A percentile compares a stretch with the other conserved stretches of the same genome.
Evolutionary conservation across 2,797 vertebrate genomes (phyloP).

Genomic region (Chromis chromis): DNA sequence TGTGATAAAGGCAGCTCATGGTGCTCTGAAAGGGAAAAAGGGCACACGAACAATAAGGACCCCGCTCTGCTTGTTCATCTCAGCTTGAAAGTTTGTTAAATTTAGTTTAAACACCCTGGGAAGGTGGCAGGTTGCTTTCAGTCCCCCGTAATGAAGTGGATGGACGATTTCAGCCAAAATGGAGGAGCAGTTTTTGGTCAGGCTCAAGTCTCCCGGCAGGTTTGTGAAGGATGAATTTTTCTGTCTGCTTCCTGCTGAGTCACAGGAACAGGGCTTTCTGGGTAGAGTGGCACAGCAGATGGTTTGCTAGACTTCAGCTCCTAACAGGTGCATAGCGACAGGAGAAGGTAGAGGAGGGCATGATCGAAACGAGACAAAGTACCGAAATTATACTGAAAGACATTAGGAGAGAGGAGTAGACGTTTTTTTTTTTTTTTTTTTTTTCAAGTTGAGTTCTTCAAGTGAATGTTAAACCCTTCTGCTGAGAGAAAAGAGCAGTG

Average conservation of each 20-base stretch:
- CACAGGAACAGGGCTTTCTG: constrained; percentile 53
- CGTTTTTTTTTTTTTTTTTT: no score
- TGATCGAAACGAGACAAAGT: constrained; percentile 6
- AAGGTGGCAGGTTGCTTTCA: constrained; percentile 65
- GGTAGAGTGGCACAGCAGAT: constrained; percentile 28
- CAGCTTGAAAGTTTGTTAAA: constrained; percentile 73
- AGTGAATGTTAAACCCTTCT: no score
- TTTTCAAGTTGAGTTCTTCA: no score
- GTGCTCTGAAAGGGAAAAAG: constrained; percentile 60
- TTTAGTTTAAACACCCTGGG: constrained; percentile 70
- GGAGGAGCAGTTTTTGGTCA: constrained; percentile 51
- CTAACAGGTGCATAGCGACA: constrained; percentile 34
- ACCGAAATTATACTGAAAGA: not conserved
- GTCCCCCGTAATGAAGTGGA: constrained; percentile 51
- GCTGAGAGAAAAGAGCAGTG: not conserved
- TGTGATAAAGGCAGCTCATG: constrained; percentile 71
- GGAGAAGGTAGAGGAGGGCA: not conserved
- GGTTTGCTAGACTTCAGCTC: constrained; percentile 35
- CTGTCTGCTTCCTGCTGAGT: constrained; percentile 51
- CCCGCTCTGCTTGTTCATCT: constrained; percentile 48
- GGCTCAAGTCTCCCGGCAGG: constrained; percentile 54
- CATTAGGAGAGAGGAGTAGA: not conserved
- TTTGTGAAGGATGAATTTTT: constrained; percentile 47
- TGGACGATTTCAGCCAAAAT: constrained; percentile 38
- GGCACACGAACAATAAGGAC: constrained; percentile 65